Evolutionary conservation across 2,888 invertebrate species (phyloP), one percentile per base, ranked within the genome.

Genomic region (Anarsia innoxiella): DNA sequence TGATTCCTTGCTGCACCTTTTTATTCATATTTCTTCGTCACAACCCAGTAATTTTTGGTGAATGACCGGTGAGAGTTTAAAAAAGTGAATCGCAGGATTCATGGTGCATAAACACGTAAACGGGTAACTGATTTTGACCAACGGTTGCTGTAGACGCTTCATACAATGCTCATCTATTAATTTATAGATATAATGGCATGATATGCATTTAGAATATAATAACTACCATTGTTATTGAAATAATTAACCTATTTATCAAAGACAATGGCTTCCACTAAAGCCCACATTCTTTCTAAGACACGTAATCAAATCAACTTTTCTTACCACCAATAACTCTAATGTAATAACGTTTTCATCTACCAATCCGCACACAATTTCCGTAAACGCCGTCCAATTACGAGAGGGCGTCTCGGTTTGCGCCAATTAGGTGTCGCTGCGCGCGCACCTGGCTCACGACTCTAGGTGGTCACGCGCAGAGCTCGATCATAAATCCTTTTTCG

Each of bases 81-180:
- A 75, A 77, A 74, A 69, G 65, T 70, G 78, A 78, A 76, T 78
- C 73, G 67, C 79, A 82, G 84, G 84, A 84, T 66, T 74, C 74
- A 84, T 70, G 84, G 75, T 78, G 51, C 46, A 59, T 80, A 59
- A 68, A 44, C 79, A 78, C 65, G 59, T 52, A 49, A 63, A 59
- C 59, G 56, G 53, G 51, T 56, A 61, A 64, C 64, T 63, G 72
- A 72, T 73, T 72, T 67, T 63, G 60, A 61, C 46, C 48, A 53
- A 51, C 51, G n/a, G n/a, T n/a, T n/a, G n/a, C n/a, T 48, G 50
- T 47, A 36, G 34, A 25, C 15, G 14, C 11, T 33, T 15, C n/a
- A n/a, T n/a, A n/a, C 9, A 35, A 42, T 39, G 31, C 39, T 35
- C 19, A 39, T 40, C 14, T 39, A n/a, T n/a, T n/a, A n/a, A n/a